A percentile compares a stretch with the other conserved stretches of the same genome.
Conservation (phyloP, 2,888 invertebrate genomes). For the Lithophane ornitopus region DNA sequence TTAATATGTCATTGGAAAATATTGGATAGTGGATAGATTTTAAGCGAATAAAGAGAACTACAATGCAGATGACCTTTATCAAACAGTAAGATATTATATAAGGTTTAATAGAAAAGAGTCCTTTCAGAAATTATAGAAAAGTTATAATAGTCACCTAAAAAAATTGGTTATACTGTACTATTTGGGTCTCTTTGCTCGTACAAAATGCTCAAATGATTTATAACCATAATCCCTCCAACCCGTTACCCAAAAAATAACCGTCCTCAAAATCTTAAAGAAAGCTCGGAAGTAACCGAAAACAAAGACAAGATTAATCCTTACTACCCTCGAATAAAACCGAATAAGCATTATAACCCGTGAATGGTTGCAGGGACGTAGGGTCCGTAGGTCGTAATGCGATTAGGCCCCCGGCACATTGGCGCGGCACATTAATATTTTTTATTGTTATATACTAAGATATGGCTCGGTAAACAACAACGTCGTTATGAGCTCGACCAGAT, state of each 20-base stretch:
- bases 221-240: constrained; percentile 54
- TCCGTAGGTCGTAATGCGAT: constrained; percentile 80
- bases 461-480: constrained; percentile 85
- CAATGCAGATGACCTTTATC: not conserved
- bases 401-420: constrained; percentile 82
- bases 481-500: constrained; percentile 81
- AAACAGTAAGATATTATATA: not conserved
- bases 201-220: constrained; percentile 48
- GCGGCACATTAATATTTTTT: constrained; percentile 88
- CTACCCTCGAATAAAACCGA: constrained; percentile 83
- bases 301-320: constrained; percentile 67
- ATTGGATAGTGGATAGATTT: constrained; percentile 2
- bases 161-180: not conserved
- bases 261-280: constrained; percentile 53
- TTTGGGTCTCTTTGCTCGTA: not conserved
- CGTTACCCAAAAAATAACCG: constrained; percentile 50
- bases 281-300: constrained; percentile 42
- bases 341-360: constrained; percentile 88
- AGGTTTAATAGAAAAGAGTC: not conserved
- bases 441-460: constrained; percentile 84
- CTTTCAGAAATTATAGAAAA: not conserved
- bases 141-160: not conserved
- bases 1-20: not conserved
- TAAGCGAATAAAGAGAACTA: not conserved
- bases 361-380: constrained; percentile 78